phyloP scores from a whole-genome alignment of 1,140 invertebrate genomes.

The Drosophila kohkoa region DNA sequence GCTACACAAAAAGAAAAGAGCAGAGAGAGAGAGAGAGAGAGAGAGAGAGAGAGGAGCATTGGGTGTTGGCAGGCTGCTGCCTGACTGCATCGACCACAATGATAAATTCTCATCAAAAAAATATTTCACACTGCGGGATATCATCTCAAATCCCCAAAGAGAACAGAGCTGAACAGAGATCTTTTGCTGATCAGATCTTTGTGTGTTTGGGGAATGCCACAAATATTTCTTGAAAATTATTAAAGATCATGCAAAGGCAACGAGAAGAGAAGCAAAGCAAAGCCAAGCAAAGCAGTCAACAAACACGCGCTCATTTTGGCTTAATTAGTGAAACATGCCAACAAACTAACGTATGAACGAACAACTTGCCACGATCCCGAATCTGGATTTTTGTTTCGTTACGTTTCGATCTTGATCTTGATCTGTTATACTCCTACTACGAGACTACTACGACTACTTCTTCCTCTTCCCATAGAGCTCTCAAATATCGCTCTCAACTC shows the following conservation, averaged over 20 bases:
- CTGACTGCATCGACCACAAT: slow-evolving; percentile 37
- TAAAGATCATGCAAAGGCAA: slow-evolving; percentile 78
- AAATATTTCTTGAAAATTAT: slow-evolving; percentile 81
- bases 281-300: slow-evolving; percentile 16
- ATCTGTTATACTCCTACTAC: slow-evolving; percentile 42
- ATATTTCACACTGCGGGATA: slow-evolving; percentile 82
- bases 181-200: slow-evolving; percentile 26
- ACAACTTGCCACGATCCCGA: slow-evolving; percentile 49
- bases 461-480: slow-evolving; percentile 23
- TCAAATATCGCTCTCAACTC: slow-evolving; percentile 66
- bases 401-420: slow-evolving; percentile 68
- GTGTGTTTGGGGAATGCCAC: slow-evolving; percentile 41
- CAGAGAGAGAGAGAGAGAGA: slow-evolving; percentile 5
- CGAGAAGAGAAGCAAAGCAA: no score
- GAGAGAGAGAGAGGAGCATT: slow-evolving; percentile 26
- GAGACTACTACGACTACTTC: not conserved
- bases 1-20: not conserved
- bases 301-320: slow-evolving; percentile 78
- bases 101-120: slow-evolving; percentile 83
- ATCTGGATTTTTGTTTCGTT: slow-evolving; percentile 29
- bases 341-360: slow-evolving; percentile 34
- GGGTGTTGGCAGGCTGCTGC: slow-evolving; percentile 62
- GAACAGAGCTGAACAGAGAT: not conserved
- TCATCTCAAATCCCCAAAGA: slow-evolving; percentile 49
- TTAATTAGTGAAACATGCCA: slow-evolving; percentile 81